Evolutionary conservation across 2,113 vertebrate genomes (phyloP).

Genomic region (Ascaphus truei): DNA sequence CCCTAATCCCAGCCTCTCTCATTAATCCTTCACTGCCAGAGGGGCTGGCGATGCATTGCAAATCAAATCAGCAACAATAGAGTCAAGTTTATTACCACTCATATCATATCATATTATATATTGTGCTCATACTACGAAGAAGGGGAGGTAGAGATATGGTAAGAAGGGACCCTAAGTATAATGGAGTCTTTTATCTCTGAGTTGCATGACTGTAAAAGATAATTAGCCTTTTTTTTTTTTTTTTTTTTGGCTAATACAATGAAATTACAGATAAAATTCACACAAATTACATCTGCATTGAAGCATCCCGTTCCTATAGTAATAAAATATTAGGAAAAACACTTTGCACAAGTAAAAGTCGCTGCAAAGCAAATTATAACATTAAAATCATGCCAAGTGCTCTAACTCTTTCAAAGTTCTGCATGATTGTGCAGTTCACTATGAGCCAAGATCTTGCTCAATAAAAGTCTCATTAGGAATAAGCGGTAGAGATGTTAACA

Average conservation of each 20-base stretch:
- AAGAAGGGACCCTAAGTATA: background rate
- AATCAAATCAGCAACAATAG: background rate
- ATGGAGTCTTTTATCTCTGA: no score
- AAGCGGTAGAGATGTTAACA: background rate
- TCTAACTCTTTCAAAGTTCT: background rate
- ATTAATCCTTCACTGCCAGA: no score
- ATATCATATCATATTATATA: background rate
- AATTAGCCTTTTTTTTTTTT: background rate
- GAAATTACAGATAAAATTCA: no score
- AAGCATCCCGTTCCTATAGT: no score
- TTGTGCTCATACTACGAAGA: background rate
- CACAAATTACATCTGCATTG: no score
- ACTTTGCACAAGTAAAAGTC: background rate
- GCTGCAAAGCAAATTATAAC: background rate
- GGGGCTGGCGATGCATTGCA: no score
- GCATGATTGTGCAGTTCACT: background rate
- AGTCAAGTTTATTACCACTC: background rate
- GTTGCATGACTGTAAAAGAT: background rate
- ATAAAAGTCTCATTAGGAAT: background rate
- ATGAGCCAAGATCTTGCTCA: constrained; percentile 7
- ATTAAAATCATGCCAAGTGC: background rate
- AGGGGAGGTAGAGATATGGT: background rate
- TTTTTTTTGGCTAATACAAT: no score
- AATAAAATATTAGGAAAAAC: background rate
- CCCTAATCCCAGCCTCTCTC: no score